Evolutionary conservation across 2,888 invertebrate genomes (phyloP).

Genomic region (Beris chalybata): DNA sequence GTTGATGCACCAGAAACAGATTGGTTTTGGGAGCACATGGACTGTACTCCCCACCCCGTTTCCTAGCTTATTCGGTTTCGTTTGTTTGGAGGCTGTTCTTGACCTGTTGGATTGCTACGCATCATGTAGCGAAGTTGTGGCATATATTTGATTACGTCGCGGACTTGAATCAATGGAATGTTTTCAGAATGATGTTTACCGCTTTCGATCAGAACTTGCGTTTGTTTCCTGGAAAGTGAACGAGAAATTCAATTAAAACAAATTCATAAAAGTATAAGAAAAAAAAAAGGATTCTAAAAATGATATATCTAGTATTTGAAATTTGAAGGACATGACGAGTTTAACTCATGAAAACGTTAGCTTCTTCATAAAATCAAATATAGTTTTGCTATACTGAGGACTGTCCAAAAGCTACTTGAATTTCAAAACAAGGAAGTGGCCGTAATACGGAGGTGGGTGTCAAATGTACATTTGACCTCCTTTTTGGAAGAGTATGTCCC

Average conservation of each 20-base stretch:
- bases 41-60: constrained; percentile 58
- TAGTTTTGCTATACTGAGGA: too few species aligned
- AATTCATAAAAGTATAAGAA: too few species aligned
- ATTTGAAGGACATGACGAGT: too few species aligned
- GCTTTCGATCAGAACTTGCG: constrained; percentile 73
- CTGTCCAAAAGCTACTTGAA: too few species aligned
- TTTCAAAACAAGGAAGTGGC: too few species aligned
- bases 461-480: too few species aligned
- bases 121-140: constrained; percentile 87
- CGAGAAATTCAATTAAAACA: neutral
- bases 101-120: constrained; percentile 47
- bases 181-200: constrained; percentile 75
- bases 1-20: constrained; percentile 41
- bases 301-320: too few species aligned
- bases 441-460: too few species aligned
- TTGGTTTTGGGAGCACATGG: constrained; percentile 48
- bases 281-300: too few species aligned
- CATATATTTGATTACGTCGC: constrained; percentile 82
- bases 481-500: too few species aligned
- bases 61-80: constrained; percentile 57
- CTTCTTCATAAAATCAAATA: too few species aligned
- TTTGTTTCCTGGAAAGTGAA: constrained; percentile 64
- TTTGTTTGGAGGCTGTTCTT: constrained; percentile 55
- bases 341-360: too few species aligned
- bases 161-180: constrained; percentile 78